Conservation (phyloP, 2,888 invertebrate genomes). For the Morpho helenor region DNA sequence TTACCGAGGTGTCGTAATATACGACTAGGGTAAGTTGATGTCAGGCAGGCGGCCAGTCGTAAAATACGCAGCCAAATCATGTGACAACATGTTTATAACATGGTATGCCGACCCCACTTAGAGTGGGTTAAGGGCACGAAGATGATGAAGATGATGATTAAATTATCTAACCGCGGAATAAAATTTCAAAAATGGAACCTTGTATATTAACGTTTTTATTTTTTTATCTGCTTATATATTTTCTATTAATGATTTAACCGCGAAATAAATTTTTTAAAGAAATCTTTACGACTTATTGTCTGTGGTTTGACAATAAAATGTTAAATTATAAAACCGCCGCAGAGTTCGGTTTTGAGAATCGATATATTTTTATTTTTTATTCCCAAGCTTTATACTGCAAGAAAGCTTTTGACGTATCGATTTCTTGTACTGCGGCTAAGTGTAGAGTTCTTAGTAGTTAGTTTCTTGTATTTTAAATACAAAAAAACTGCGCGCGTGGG, state of each 20-base stretch:
- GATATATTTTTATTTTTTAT: constrained; percentile 8
- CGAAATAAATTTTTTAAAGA: constrained; percentile 12
- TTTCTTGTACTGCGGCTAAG: constrained; percentile 3
- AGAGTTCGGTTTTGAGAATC: constrained; percentile 24
- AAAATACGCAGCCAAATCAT: too few species aligned
- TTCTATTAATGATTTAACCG: constrained; percentile 5
- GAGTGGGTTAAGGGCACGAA: too few species aligned
- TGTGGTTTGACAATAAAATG: constrained; percentile 37
- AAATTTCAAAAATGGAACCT: too few species aligned
- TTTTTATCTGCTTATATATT: not conserved
- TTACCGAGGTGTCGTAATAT: too few species aligned
- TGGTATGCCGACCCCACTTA: too few species aligned
- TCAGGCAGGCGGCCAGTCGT: too few species aligned
- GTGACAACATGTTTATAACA: too few species aligned
- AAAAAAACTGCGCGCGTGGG: too few species aligned
- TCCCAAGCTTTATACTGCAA: constrained; percentile 4
- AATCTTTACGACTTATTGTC: constrained; percentile 40
- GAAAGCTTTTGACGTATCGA: constrained; percentile 8
- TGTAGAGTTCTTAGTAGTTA: not conserved
- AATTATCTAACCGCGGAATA: too few species aligned
- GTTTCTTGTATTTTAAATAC: not conserved
- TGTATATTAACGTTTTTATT: too few species aligned
- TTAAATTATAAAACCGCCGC: constrained; percentile 33
- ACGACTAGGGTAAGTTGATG: too few species aligned
- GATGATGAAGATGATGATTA: too few species aligned